phyloP scores from a whole-genome alignment of 2,113 vertebrate species.

The Poeciliopsis prolifica region DNA sequence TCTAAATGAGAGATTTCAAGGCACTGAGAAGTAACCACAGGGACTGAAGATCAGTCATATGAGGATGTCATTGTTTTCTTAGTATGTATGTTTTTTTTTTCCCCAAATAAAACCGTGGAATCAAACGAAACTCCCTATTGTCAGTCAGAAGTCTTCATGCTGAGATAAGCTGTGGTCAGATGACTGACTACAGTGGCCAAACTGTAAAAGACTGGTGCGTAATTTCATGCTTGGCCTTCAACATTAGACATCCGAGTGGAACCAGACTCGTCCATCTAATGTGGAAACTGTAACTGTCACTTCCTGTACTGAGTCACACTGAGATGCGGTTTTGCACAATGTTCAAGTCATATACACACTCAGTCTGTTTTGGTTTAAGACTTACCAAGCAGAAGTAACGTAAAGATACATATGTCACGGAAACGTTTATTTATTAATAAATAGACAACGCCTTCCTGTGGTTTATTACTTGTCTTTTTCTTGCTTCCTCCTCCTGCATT shows the following conservation, averaged over 20 bases:
- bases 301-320: conserved; percentile 59
- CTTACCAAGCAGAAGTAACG: not conserved
- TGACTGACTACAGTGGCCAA: too few relatives aligned
- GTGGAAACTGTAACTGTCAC: conserved; percentile 47
- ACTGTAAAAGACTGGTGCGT: not conserved
- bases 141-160: not conserved
- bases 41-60: not conserved
- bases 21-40: not conserved
- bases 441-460: not conserved
- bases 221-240: not conserved
- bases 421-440: not conserved
- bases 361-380: not conserved
- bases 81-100: not conserved
- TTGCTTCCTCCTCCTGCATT: not conserved
- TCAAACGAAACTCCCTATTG: not conserved
- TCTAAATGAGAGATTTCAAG: not conserved
- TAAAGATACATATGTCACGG: not conserved
- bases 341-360: not conserved
- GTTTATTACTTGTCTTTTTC: too few relatives aligned
- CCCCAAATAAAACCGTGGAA: not conserved
- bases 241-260: not conserved
- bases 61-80: not conserved
- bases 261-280: conserved; percentile 23
- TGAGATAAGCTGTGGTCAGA: not conserved
- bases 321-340: conserved; percentile 8